A percentile compares a stretch with the other conserved stretches of the same genome.
Conservation (phyloP, 30 jellyfish, hydroid and myxozoan species). For the Pelagia noctiluca region DNA sequence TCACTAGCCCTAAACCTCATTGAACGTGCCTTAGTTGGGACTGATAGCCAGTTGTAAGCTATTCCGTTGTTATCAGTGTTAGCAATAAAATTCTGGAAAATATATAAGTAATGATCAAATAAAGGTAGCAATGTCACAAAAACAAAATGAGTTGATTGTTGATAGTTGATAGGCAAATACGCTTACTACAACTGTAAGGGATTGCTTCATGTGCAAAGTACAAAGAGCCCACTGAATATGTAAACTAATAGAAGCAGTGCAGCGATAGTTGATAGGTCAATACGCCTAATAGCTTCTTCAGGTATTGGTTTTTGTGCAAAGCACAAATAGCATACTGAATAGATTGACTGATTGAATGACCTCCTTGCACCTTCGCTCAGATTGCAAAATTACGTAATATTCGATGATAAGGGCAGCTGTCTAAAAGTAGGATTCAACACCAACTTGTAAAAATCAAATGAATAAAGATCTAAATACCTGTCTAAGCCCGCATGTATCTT, state of each 20-base stretch:
- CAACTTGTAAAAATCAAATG: no score
- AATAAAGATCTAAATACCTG: not conserved
- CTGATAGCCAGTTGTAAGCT: slow-evolving; percentile 32
- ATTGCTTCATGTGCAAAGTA: not conserved
- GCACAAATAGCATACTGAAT: not conserved
- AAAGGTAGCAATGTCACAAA: no score
- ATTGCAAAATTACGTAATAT: not conserved
- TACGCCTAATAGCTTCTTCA: no score
- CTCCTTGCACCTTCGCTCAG: not conserved
- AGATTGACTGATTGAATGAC: not conserved
- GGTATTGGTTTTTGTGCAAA: no score
- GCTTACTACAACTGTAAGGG: not conserved
- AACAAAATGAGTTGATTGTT: not conserved
- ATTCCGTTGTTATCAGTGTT: slow-evolving; percentile 34
- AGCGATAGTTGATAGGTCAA: not conserved
- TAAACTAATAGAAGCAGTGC: not conserved
- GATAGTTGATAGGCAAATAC: not conserved
- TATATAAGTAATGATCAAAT: no score
- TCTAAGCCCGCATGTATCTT: not conserved
- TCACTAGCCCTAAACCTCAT: slow-evolving; percentile 45
- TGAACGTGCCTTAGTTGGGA: slow-evolving; percentile 21
- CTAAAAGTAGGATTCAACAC: not conserved
- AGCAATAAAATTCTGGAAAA: slow-evolving; percentile 25
- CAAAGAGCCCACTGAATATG: not conserved
- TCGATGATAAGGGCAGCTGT: not conserved